phyloP scores from a whole-genome alignment of 2,797 vertebrate species.

The Chlorospingus flavigularis region DNA sequence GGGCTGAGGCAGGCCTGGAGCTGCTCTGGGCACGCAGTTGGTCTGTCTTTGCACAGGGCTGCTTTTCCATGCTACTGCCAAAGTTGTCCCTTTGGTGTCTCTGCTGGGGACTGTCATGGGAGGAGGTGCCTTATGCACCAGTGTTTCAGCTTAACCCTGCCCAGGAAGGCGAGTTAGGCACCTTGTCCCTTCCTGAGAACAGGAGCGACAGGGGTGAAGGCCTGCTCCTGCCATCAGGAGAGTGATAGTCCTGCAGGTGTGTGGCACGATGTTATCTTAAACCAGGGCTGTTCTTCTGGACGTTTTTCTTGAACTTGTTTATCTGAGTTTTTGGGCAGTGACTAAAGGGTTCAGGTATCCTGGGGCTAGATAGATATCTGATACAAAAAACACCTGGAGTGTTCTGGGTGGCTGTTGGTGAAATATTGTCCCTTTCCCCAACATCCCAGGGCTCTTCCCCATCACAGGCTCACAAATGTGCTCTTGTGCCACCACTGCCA shows the following conservation, averaged over 20 bases:
- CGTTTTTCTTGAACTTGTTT: not conserved
- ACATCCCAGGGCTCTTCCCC: not conserved
- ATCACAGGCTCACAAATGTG: not conserved
- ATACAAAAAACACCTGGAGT: not conserved
- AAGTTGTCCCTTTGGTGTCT: accelerated
- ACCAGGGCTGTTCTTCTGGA: not conserved
- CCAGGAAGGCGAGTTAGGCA: not conserved
- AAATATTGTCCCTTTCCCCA: not conserved
- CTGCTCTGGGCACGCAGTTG: accelerated
- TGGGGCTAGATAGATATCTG: not conserved
- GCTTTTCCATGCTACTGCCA: not conserved
- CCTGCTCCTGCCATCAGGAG: accelerated
- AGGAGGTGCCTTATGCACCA: accelerated
- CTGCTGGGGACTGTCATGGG: not conserved
- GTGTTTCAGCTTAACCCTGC: not conserved
- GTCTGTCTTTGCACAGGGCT: not conserved
- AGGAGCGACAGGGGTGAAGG: not conserved
- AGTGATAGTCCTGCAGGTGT: not conserved
- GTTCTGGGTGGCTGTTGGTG: not conserved
- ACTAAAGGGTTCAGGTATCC: not conserved
- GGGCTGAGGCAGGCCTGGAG: not conserved
- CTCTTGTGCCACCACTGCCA: not conserved
- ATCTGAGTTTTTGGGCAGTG: not conserved
- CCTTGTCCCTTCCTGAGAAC: not conserved
- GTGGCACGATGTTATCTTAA: not conserved